Conservation (phyloP, 2,888 invertebrate species). For the Pammene aurita region DNA sequence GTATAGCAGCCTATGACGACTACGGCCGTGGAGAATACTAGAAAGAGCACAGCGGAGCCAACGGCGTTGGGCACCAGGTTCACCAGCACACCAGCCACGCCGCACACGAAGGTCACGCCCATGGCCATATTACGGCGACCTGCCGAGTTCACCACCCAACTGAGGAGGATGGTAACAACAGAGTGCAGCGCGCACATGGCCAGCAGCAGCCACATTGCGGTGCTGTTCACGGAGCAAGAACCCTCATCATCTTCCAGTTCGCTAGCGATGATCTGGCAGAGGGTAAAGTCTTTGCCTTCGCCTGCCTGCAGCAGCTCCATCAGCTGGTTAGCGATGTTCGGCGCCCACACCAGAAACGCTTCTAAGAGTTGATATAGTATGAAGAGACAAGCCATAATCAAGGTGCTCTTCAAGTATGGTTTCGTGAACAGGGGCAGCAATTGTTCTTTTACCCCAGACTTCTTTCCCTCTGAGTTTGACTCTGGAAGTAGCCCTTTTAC, state of each 20-base stretch:
- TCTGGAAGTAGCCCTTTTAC: slow-evolving; percentile 60
- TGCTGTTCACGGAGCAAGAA: slow-evolving; percentile 1
- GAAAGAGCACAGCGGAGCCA: no score
- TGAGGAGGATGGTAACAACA: neutral
- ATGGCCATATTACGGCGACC: no score
- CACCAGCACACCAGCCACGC: no score
- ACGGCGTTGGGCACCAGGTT: no score
- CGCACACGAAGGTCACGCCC: no score
- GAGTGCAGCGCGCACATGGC: neutral
- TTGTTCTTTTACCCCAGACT: slow-evolving; percentile 60
- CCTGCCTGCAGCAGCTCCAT: slow-evolving; percentile 59
- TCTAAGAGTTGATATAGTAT: slow-evolving; percentile 83
- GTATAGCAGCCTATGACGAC: no score
- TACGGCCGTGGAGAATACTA: no score
- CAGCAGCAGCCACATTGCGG: slow-evolving; percentile 3
- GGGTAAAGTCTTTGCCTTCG: slow-evolving; percentile 56
- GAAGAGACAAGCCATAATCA: slow-evolving; percentile 73
- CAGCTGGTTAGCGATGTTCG: slow-evolving; percentile 66
- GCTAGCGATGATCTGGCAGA: slow-evolving; percentile 59
- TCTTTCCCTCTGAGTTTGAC: slow-evolving; percentile 50
- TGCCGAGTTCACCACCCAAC: neutral
- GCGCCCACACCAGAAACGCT: slow-evolving; percentile 66
- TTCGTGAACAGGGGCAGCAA: slow-evolving; percentile 77
- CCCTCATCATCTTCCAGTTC: neutral
- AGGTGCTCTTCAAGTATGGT: slow-evolving; percentile 78